Percentiles rank a stretch among this genome's conserved stretches.
phyloP scores from a whole-genome alignment of 2,888 invertebrate species.

The Pyrocoelia pectoralis region DNA sequence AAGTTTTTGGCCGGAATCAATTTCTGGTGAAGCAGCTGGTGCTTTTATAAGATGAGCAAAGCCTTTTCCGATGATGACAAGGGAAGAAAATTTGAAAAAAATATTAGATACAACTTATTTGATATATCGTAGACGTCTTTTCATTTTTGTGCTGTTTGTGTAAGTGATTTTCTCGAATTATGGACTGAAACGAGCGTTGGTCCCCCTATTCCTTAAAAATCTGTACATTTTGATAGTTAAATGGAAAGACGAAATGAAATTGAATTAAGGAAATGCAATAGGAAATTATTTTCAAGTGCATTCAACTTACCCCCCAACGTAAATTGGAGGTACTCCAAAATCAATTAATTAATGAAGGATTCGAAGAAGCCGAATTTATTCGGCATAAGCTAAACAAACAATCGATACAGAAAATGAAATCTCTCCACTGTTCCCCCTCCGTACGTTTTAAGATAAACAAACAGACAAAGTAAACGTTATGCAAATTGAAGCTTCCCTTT shows the following conservation, averaged over 20 bases:
- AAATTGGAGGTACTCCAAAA: constrained; percentile 37
- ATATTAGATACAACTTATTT: too few relatives aligned
- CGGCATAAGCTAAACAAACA: constrained; percentile 41
- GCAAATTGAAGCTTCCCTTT: neutral
- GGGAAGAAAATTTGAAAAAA: too few relatives aligned
- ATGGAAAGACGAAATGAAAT: neutral
- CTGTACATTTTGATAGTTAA: too few relatives aligned
- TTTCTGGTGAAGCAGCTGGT: too few relatives aligned
- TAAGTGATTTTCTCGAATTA: too few relatives aligned
- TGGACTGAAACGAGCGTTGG: too few relatives aligned
- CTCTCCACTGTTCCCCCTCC: constrained; percentile 26
- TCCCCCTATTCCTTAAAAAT: too few relatives aligned
- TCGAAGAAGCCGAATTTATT: constrained; percentile 39
- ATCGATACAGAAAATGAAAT: constrained; percentile 29
- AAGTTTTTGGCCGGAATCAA: too few relatives aligned
- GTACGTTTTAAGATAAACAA: constrained; percentile 36
- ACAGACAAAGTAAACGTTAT: constrained; percentile 29
- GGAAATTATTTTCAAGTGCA: neutral
- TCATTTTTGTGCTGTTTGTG: too few relatives aligned
- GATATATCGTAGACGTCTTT: too few relatives aligned
- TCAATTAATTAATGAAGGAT: constrained; percentile 45
- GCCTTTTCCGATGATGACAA: too few relatives aligned
- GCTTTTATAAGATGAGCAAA: too few relatives aligned
- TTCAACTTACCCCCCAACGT: constrained; percentile 11
- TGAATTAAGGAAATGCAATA: neutral